Conservation (phyloP, 1,140 invertebrate genomes). For the Drosophila jambulina region DNA sequence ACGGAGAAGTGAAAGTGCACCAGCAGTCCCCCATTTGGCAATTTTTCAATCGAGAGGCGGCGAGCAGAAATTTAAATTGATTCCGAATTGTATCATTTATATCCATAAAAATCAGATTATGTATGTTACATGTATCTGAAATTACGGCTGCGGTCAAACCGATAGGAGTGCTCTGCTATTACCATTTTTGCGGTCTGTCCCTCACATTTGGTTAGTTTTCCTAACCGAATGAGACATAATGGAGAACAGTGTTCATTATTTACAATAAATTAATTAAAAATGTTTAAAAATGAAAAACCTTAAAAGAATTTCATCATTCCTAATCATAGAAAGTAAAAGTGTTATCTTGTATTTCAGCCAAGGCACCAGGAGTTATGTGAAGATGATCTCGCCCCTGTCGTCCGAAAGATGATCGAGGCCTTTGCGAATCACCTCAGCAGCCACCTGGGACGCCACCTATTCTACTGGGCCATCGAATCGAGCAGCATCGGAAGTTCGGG, state of each 20-base stretch:
- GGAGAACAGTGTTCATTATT: not conserved
- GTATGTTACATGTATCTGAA: constrained; percentile 41
- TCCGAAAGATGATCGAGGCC: constrained; percentile 81
- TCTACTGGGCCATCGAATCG: constrained; percentile 85
- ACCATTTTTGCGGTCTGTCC: constrained; percentile 23
- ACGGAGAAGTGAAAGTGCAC: constrained; percentile 72
- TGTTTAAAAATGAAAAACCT: not conserved
- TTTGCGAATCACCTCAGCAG: constrained; percentile 82
- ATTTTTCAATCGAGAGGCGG: constrained; percentile 40
- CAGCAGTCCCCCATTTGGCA: constrained; percentile 28
- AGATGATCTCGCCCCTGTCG: constrained; percentile 33
- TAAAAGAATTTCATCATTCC: not conserved
- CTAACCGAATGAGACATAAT: not conserved
- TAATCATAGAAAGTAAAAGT: not conserved
- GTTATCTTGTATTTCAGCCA: constrained; percentile 10
- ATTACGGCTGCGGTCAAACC: constrained; percentile 19
- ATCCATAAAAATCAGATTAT: constrained; percentile 46
- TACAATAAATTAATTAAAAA: not conserved
- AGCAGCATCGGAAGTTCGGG: constrained; percentile 37
- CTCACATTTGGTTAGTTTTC: not conserved
- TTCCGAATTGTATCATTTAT: constrained; percentile 48
- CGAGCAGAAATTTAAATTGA: constrained; percentile 32
- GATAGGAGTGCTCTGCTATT: constrained; percentile 13
- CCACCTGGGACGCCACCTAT: constrained; percentile 85
- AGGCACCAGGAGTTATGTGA: constrained; percentile 17